Evolutionary conservation across 2,113 vertebrate species (phyloP), one percentile per base, ranked within the genome.

Genomic region (Eolophus roseicapilla): DNA sequence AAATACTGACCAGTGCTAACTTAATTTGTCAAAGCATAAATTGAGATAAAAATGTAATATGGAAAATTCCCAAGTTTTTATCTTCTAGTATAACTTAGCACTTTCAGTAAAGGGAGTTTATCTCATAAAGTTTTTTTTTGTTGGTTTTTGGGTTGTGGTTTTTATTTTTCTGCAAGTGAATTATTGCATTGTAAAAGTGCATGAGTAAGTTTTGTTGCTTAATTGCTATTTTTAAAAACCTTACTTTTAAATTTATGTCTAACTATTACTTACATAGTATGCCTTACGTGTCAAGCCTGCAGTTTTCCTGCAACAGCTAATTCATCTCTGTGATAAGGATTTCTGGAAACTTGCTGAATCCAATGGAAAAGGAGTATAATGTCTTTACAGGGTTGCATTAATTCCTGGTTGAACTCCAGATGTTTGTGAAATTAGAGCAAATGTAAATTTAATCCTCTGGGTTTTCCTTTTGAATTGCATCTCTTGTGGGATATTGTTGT

Each of bases 371-470:
- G 52, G 33, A 83, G 35, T 9, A n/a, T n/a, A 25, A 64, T 82
- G 50, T 47, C 92, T 92, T 97, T 37, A 33, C 53, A 86, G 64
- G 49, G 31, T 67, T 82, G 64, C 82, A 47, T 39, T 27, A 50
- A 78, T 96, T 93, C 86, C 46, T 90, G 24, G 55, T 92, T 84
- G 70, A 94, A 12, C 49, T 96, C 74, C 93, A 94, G 87, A 82
- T 95, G 87, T 69, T 93, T 82, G 80, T 65, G 93, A 94, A 95
- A 93, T 83, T 79, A 75, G 92, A 95, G 75, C 76, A 94, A 88
- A 96, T 88, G 76, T 96, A 83, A 93, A 81, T 90, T 63, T 50
- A 78, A 69, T 63, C 55, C 87, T 71, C 85, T 49, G 46, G 92
- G 79, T 79, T 81, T 83, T 94, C 71, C 68, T 83, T 86, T 82